Base-by-base conservation (phyloP, 2,797 vertebrate species). In the Syncerus caffer region DNA sequence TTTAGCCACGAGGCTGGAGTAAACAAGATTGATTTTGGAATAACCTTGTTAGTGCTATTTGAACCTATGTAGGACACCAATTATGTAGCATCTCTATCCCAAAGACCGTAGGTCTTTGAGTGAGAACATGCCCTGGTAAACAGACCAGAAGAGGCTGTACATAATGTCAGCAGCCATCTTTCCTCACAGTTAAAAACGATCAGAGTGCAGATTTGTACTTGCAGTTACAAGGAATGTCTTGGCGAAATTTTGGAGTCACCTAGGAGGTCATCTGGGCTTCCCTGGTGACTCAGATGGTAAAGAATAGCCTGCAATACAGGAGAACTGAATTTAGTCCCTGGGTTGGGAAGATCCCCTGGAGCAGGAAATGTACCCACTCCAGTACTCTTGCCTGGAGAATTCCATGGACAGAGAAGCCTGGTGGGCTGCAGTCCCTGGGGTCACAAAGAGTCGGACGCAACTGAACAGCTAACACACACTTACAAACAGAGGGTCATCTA, bases 1-100 rank as follows among this genome's bases (percentile, higher is more conserved):
- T 38, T 76, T 14, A 51, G 51, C 85, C 85, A 27, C 0, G 2
- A 95, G 87, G 83, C 58, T 80, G 34, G 31, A 96, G 96, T 90
- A 92, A 95, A 95, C 34, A 85, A 34, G 85, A 97, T 47, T 84
- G 98, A 98, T 93, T 89, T 76, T n/a, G n/a, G 60, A 93, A 51
- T 17, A 4, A 74, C 86, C 21, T 2, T 38, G 25, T 13, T 0
- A 14, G 55, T 31, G 47, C 91, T 67, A 19, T 64, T 92, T 90
- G 97, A 83, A 64, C 4, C 85, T 87, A 53, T 57, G 60, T 45
- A 95, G 51, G 2, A 62, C 90, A 78, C 51, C 19, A 5, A 1
- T 29, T 34, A 89, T 19, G 12, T 50, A 45, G 86, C 96, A 29
- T 55, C 83, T 91, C 87, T 38, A 29, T 4, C 94, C n/a, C 38